phyloP scores from a whole-genome alignment of 1,140 invertebrate species.

The Ganaspis sp. region DNA sequence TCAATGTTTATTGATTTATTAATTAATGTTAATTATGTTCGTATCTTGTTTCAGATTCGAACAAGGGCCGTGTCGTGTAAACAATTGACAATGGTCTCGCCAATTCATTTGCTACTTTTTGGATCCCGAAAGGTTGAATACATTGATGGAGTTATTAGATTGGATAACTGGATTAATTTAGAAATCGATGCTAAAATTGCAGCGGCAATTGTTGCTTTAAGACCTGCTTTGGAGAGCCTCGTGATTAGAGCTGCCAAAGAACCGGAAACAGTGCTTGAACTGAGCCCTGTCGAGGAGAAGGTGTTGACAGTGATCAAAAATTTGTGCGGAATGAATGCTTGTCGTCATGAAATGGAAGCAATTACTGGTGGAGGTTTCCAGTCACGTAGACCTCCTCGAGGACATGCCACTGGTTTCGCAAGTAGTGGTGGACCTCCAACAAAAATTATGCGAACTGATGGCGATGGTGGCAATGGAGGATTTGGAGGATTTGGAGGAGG shows the following conservation, averaged over 20 bases:
- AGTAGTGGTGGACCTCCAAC: constrained; percentile 22
- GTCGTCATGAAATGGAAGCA: constrained; percentile 82
- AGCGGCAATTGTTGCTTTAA: constrained; percentile 88
- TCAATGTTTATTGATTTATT: constrained; percentile 1
- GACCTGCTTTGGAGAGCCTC: constrained; percentile 91
- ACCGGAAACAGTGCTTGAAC: constrained; percentile 83
- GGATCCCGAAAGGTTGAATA: constrained; percentile 89
- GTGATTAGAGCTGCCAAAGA: constrained; percentile 83
- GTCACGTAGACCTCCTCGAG: constrained; percentile 72
- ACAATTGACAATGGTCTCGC: constrained; percentile 97
- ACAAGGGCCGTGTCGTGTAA: constrained; percentile 97
- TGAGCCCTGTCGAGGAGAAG: constrained; percentile 78
- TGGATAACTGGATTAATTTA: constrained; percentile 96
- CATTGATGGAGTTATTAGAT: constrained; percentile 82
- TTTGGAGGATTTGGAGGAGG: constrained; percentile 28
- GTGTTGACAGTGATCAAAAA: constrained; percentile 81
- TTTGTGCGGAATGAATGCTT: constrained; percentile 84
- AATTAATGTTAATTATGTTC: constrained; percentile 2
- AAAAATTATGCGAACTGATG: constrained; percentile 55
- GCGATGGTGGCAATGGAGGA: neutral
- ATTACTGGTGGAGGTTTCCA: constrained; percentile 68
- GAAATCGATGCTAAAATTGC: constrained; percentile 88
- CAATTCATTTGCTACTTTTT: constrained; percentile 95
- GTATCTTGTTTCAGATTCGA: constrained; percentile 90
- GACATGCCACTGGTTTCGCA: constrained; percentile 52